These are phyloP conservation scores for Pseudoatta argentina DNA, from an alignment of 1,140 invertebrate species.

Conservation along the genomic window DNA sequence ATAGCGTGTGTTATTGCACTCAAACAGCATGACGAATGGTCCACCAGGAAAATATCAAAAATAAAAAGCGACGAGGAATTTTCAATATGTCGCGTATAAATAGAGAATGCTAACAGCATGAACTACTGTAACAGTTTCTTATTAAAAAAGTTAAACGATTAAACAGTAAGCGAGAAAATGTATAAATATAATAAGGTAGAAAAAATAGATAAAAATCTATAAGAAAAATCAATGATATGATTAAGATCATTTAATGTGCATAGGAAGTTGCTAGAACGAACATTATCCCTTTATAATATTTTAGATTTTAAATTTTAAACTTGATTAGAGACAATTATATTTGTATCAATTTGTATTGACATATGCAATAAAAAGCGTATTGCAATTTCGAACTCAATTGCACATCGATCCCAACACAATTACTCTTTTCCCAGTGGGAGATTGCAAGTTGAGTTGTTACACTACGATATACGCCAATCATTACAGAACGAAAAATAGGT, in stretches of 20 bases:
- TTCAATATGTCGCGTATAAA: slow-evolving; percentile 11
- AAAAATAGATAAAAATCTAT: not conserved
- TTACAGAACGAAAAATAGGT: slow-evolving; percentile 7
- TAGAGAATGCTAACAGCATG: not conserved
- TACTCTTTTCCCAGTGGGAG: slow-evolving; percentile 47
- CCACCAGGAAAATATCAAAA: slow-evolving; percentile 35
- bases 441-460: slow-evolving; percentile 51
- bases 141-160: not conserved
- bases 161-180: not conserved
- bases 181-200: not conserved
- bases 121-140: not conserved
- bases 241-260: not conserved
- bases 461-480: slow-evolving; percentile 47
- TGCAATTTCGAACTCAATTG: slow-evolving; percentile 62
- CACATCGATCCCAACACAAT: slow-evolving; percentile 60
- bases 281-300: not conserved
- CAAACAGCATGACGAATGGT: slow-evolving; percentile 29
- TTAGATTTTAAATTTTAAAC: slow-evolving; percentile 27
- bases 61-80: slow-evolving; percentile 35
- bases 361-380: slow-evolving; percentile 56
- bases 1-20: slow-evolving; percentile 33
- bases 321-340: slow-evolving; percentile 50
- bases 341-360: slow-evolving; percentile 43
- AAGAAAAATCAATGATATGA: not conserved
- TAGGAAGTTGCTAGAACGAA: not conserved